Conservation (phyloP, 2,797 vertebrate species). For the Menidia menidia region DNA sequence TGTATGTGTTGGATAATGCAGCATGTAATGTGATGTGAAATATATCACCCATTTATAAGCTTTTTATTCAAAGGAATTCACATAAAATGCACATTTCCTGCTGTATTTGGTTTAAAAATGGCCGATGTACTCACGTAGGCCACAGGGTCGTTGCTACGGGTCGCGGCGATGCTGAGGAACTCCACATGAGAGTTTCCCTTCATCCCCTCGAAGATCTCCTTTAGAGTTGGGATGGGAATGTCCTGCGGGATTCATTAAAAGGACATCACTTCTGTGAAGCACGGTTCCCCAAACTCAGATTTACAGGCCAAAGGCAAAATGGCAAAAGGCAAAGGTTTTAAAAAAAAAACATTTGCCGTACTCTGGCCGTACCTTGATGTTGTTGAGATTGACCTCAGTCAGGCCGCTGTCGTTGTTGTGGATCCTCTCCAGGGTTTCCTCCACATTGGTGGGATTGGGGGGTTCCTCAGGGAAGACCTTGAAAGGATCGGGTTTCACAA, state of each 20-base stretch:
- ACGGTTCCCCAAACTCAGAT: neutral
- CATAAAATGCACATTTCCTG: neutral
- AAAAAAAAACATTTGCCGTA: neutral
- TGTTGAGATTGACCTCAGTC: conserved; percentile 95
- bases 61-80: neutral
- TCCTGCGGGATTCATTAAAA: conserved; percentile 77
- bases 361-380: conserved; percentile 88
- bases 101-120: neutral
- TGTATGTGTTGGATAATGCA: too few species aligned
- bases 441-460: conserved; percentile 93
- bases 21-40: neutral
- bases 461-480: conserved; percentile 93
- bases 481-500: conserved; percentile 92
- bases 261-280: neutral
- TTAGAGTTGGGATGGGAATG: conserved; percentile 91
- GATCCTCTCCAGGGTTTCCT: conserved; percentile 89
- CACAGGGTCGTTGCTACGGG: conserved; percentile 92
- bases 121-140: conserved; percentile 68
- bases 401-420: conserved; percentile 87
- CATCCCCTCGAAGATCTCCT: conserved; percentile 91
- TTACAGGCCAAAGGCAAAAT: neutral
- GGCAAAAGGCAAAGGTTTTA: neutral
- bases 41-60: neutral
- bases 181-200: conserved; percentile 90
- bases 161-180: conserved; percentile 91